Conservation (phyloP, 2,888 invertebrate genomes). For the Drosophila prostipennis region DNA sequence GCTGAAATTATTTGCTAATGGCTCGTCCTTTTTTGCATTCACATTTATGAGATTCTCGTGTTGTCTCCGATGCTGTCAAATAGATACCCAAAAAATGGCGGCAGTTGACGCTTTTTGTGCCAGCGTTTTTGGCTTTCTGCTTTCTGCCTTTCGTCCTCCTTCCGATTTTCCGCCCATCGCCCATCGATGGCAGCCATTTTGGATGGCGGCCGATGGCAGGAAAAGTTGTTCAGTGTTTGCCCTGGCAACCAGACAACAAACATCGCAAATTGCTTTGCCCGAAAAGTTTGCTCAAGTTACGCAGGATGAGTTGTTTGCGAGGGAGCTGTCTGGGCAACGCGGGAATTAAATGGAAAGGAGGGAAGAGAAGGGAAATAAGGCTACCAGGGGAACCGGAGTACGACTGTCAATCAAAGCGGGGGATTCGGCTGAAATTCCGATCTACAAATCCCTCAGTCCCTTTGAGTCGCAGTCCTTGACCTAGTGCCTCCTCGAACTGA, state of each 20-base stretch:
- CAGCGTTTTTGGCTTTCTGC: conserved; percentile 29
- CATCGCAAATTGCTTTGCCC: conserved; percentile 72
- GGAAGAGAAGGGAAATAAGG: neutral
- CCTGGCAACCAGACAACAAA: conserved; percentile 46
- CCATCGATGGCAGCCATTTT: conserved; percentile 71
- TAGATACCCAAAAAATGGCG: conserved; percentile 68
- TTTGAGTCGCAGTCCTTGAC: conserved; percentile 52
- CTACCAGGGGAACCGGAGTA: conserved; percentile 1
- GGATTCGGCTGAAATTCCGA: conserved; percentile 53
- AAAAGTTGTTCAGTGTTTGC: conserved; percentile 33
- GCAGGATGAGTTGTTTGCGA: neutral
- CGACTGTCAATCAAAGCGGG: conserved; percentile 73
- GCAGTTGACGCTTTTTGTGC: conserved; percentile 27
- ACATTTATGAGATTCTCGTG: conserved; percentile 71
- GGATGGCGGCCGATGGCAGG: conserved; percentile 12
- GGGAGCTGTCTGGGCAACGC: conserved; percentile 21
- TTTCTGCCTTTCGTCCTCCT: conserved; percentile 35
- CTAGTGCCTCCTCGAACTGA: conserved; percentile 57
- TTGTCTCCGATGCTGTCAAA: conserved; percentile 55
- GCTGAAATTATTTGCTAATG: conserved; percentile 79
- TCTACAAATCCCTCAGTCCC: conserved; percentile 43
- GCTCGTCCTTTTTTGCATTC: conserved; percentile 57
- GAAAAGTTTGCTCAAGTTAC: conserved; percentile 67
- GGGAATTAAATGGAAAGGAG: conserved; percentile 1
- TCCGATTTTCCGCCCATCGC: conserved; percentile 29